These are phyloP conservation scores for Myotis planiceps DNA, from an alignment of 2,797 vertebrate genomes.

Conservation along the genomic window DNA sequence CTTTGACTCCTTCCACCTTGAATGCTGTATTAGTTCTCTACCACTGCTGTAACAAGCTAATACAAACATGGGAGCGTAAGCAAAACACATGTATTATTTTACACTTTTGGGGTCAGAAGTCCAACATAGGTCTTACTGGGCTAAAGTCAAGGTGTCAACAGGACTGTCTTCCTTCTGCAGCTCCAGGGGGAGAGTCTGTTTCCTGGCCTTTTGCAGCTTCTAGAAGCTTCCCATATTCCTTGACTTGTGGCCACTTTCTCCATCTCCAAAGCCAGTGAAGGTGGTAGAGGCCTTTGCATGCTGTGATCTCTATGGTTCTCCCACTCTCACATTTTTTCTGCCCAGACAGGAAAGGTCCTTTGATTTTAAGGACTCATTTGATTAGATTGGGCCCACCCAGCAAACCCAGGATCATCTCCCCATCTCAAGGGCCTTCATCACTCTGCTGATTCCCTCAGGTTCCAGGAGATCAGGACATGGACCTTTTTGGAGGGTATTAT, in stretches of 20 bases:
- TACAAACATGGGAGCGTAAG: accelerated
- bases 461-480: not conserved
- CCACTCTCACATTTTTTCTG: not conserved
- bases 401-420: not conserved
- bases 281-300: not conserved
- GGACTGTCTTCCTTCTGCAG: not conserved
- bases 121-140: not conserved
- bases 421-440: too few relatives aligned
- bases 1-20: not conserved
- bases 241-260: accelerated
- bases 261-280: not conserved
- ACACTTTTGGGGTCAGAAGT: not conserved
- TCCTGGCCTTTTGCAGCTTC: not conserved
- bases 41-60: not conserved
- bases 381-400: not conserved
- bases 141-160: not conserved
- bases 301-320: not conserved
- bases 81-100: not conserved
- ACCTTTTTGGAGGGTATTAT: not conserved
- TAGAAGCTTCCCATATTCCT: not conserved
- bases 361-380: not conserved
- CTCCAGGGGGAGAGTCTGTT: not conserved
- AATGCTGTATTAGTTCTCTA: accelerated
- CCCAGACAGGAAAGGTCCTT: not conserved
- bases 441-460: not conserved